Conservation (phyloP, 2,113 vertebrate species). For the Melanotaenia duboulayi region DNA sequence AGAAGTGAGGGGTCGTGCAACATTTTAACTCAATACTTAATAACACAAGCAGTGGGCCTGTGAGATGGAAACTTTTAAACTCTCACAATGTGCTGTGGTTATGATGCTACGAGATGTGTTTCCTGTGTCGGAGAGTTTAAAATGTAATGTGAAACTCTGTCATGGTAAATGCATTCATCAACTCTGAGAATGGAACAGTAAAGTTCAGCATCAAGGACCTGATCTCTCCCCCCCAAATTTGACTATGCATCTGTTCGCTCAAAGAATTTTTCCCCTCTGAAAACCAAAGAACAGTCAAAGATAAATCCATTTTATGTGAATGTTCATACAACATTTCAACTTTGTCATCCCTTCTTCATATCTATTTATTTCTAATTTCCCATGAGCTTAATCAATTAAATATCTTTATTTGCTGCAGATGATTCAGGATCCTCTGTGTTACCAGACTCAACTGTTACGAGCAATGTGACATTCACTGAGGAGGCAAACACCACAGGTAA, state of each 20-base stretch:
- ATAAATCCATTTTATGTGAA: background rate
- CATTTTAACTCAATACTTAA: background rate
- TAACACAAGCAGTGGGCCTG: background rate
- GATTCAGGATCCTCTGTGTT: background rate
- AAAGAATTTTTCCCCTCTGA: background rate
- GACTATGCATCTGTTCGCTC: too few relatives aligned
- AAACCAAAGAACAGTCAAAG: background rate
- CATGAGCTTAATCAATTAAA: background rate
- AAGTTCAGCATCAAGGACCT: background rate
- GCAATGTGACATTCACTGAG: conserved; percentile 13
- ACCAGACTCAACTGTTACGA: background rate
- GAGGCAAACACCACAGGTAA: conserved; percentile 37
- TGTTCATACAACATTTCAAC: background rate
- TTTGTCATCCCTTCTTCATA: background rate
- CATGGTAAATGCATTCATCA: background rate
- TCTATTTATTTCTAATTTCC: background rate
- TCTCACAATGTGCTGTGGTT: background rate
- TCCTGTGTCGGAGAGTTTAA: conserved; percentile 41
- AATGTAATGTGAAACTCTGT: conserved; percentile 8
- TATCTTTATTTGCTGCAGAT: conserved; percentile 7
- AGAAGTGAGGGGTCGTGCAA: too few relatives aligned
- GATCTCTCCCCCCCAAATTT: background rate
- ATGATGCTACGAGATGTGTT: conserved; percentile 29
- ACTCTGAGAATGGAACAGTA: background rate
- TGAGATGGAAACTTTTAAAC: conserved; percentile 17